phyloP scores from a whole-genome alignment of 2,888 invertebrate genomes.

The Apamea monoglypha region DNA sequence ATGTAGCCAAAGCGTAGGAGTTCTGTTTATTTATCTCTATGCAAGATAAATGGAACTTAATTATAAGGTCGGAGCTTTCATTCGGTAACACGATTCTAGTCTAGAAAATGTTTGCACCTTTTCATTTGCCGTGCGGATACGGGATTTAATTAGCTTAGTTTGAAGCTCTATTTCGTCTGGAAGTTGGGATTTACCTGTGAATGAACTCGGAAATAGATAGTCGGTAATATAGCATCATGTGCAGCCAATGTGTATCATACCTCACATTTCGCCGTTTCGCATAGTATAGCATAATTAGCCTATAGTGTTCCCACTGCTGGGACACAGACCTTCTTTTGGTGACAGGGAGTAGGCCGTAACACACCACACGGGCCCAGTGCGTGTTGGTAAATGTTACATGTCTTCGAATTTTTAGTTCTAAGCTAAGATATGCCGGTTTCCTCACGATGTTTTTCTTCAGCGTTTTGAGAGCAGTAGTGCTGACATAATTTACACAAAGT shows the following conservation, averaged over 20 bases:
- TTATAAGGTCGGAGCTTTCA: slow-evolving; percentile 34
- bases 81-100: slow-evolving; percentile 14
- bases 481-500: no score
- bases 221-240: not conserved
- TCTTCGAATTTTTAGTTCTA: no score
- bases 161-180: not conserved
- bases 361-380: no score
- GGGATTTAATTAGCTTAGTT: slow-evolving; percentile 1
- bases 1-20: slow-evolving; percentile 36
- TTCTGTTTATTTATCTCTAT: slow-evolving; percentile 28
- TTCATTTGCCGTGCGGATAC: not conserved
- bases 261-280: not conserved
- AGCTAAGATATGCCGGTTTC: no score
- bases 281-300: no score
- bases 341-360: no score
- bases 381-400: no score
- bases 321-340: no score
- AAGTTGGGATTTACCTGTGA: not conserved
- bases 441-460: no score
- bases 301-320: no score
- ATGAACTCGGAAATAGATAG: not conserved
- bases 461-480: no score
- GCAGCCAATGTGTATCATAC: not conserved
- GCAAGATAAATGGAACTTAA: slow-evolving; percentile 32
- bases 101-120: slow-evolving; percentile 19